Evolutionary conservation across 35 echinoderm and acorn worm genomes (phyloP).

Genomic region (Lytechinus pictus): DNA sequence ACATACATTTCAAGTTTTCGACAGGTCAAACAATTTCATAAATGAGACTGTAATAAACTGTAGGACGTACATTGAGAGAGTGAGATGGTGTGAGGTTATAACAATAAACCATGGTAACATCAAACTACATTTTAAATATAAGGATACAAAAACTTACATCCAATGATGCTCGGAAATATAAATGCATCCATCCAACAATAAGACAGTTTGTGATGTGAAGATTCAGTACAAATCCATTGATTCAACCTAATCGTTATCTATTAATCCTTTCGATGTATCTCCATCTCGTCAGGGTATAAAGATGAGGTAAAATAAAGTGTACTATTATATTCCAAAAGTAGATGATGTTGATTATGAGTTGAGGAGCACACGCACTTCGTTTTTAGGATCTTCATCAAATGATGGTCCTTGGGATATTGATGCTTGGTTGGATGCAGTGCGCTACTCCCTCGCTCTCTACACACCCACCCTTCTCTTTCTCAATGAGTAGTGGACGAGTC

Average conservation of each 20-base stretch:
- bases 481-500: slow-evolving; percentile 21
- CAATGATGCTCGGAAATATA: not conserved
- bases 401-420: not conserved
- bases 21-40: not conserved
- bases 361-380: not conserved
- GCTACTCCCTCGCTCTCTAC: not conserved
- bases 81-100: not conserved
- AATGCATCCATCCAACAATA: not conserved
- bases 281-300: not conserved
- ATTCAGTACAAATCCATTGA: not conserved
- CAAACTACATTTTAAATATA: not conserved
- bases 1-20: not conserved
- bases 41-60: not conserved
- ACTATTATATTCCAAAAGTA: not conserved
- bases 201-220: not conserved
- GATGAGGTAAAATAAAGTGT: not conserved
- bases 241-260: not conserved
- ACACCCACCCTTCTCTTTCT: not conserved
- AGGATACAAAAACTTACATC: not conserved
- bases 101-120: not conserved
- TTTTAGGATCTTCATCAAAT: not conserved
- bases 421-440: not conserved
- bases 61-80: not conserved
- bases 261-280: not conserved
- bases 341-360: not conserved